These are phyloP conservation scores for Phania funesta DNA, from an alignment of 2,888 invertebrate genomes.

Conservation along the genomic window DNA sequence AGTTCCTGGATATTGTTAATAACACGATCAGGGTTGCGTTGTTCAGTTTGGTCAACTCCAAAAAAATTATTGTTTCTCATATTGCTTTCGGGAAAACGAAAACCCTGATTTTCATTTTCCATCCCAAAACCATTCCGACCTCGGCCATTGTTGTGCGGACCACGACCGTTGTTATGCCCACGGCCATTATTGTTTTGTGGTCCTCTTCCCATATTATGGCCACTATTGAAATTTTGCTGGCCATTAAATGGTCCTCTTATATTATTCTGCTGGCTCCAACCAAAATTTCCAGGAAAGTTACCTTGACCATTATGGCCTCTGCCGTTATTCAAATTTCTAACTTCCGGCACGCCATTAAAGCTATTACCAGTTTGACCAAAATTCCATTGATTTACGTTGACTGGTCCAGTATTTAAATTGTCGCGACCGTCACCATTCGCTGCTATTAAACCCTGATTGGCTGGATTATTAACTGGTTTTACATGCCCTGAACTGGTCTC, in stretches of 20 bases:
- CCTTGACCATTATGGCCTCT: conserved; percentile 15
- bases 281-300: conserved; percentile 11
- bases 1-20: conserved; percentile 20
- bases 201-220: conserved; percentile 7
- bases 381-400: conserved; percentile 43
- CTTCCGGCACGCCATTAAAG: neutral
- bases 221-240: conserved; percentile 4
- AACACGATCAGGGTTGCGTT: neutral
- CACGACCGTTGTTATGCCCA: conserved; percentile 29
- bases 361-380: neutral
- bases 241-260: conserved; percentile 9
- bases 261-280: conserved; percentile 6
- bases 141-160: conserved; percentile 1
- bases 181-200: conserved; percentile 19
- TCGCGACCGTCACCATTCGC: neutral
- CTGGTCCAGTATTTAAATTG: conserved; percentile 9
- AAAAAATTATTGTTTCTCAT: conserved; percentile 2
- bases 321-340: neutral
- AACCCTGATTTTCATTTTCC: conserved; percentile 27
- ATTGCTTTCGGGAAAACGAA: conserved; percentile 21
- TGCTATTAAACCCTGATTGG: neutral
- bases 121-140: neutral
- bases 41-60: neutral
- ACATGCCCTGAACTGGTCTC: neutral
- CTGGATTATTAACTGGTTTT: neutral